Evolutionary conservation across 2,888 invertebrate genomes (phyloP), one percentile per base, ranked within the genome.

Genomic region (Synanthedon myopaeformis): DNA sequence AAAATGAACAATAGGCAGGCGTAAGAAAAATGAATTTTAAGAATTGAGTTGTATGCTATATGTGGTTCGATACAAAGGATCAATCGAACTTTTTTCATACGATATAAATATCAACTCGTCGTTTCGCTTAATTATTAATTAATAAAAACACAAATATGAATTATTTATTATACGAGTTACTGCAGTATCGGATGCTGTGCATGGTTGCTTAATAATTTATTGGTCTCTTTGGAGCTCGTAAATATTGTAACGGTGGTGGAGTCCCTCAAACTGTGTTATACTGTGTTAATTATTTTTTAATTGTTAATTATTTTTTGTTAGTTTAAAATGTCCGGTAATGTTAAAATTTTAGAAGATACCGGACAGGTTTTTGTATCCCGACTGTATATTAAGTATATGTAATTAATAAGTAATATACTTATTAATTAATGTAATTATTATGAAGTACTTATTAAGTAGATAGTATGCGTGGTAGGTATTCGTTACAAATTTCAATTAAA

Each of bases 1-100:
- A 64, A 57, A 61, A 62, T 59, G 71, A 70, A 81, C 79, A 82
- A 81, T 80, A 72, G 81, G 57, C 54, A 53, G 59, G 62, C 49
- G n/a, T 62, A 77, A 82, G 77, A 83, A 82, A 79, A 75, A 79
- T 76, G 72, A 76, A 74, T 78, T 73, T 75, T 71, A 73, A 73
- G 72, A 76, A 81, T 80, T 76, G 66, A 81, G 81, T 65, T 70
- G 73, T 79, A 71, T 56, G 55, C 53, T 19, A 4, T 51, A 42
- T 51, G 49, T 45, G 45, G n/a, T 14, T 13, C 14, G 45, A 45
- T 19, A 49, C 49, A 49, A 23, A 49, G 12, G 17, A 23, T 19
- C 17, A 17, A 49, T 19, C 17, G 49, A 19, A 19, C 49, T 49
- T 49, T 23, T 49, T 49, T 49, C 17, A 49, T 6, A 14, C 23